Conservation (phyloP, 2,888 invertebrate species). For the Limnephilus lunatus region DNA sequence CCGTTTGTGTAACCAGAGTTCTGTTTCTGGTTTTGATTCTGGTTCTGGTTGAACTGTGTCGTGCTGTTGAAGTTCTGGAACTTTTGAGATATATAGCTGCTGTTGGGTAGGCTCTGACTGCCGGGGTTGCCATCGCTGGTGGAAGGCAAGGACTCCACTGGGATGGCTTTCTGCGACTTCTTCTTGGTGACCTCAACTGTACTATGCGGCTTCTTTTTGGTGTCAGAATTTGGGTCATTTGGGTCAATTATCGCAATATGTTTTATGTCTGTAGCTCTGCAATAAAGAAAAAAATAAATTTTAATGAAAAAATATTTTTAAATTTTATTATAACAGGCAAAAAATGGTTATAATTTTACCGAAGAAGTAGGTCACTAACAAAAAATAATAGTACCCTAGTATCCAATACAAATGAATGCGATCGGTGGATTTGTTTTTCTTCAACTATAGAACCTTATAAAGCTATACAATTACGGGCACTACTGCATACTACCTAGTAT, state of each 20-base stretch:
- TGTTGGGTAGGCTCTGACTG: slow-evolving; percentile 58
- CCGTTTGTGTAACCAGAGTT: slow-evolving; percentile 52
- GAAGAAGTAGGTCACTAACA: too few relatives aligned
- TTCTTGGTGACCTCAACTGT: slow-evolving; percentile 73
- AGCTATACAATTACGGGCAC: too few relatives aligned
- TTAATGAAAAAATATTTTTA: not conserved
- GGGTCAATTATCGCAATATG: slow-evolving; percentile 85
- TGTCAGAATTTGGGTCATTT: slow-evolving; percentile 71
- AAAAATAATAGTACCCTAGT: too few relatives aligned
- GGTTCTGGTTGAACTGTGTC: slow-evolving; percentile 64
- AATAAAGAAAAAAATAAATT: slow-evolving; percentile 10
- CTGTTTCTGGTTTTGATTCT: slow-evolving; percentile 46
- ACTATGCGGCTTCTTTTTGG: slow-evolving; percentile 71
- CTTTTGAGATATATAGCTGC: slow-evolving; percentile 39
- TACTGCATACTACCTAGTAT: too few relatives aligned
- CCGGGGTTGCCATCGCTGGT: slow-evolving; percentile 69
- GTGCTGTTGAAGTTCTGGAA: slow-evolving; percentile 46
- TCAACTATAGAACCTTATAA: too few relatives aligned
- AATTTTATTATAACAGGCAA: too few relatives aligned
- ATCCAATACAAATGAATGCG: too few relatives aligned
- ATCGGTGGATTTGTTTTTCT: too few relatives aligned
- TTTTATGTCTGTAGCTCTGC: slow-evolving; percentile 84
- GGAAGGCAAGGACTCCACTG: slow-evolving; percentile 73
- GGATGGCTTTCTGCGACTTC: slow-evolving; percentile 72
- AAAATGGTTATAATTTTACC: too few relatives aligned